These are phyloP conservation scores for Nephila pilipes DNA, from an alignment of 1,140 invertebrate genomes.

Conservation along the genomic window DNA sequence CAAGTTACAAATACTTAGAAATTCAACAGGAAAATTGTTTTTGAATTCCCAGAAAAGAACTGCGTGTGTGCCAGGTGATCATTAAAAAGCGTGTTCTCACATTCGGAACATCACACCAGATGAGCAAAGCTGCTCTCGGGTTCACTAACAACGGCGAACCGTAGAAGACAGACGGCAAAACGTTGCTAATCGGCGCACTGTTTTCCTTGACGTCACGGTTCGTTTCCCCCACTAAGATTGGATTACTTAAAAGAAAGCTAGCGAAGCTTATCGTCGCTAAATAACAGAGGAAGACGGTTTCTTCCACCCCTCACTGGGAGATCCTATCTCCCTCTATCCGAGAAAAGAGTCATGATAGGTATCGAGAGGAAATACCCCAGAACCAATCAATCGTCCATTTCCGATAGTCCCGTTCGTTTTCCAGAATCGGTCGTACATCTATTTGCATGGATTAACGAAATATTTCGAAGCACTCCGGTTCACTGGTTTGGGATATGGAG, in stretches of 20 bases:
- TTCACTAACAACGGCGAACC: slow-evolving; percentile 4
- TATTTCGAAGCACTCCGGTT: not conserved
- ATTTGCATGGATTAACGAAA: not conserved
- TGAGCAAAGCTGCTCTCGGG: not conserved
- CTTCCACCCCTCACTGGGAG: not conserved
- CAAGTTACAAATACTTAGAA: no score
- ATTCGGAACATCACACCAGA: no score
- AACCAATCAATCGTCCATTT: not conserved
- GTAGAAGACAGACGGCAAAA: not conserved
- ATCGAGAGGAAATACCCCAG: not conserved
- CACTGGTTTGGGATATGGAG: not conserved
- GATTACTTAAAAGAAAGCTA: not conserved
- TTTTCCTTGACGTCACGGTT: not conserved
- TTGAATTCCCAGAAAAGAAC: no score
- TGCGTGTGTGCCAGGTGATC: no score
- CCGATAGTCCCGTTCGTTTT: not conserved
- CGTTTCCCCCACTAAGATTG: not conserved
- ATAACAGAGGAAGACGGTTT: not conserved
- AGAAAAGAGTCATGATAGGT: not conserved
- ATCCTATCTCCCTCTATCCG: not conserved
- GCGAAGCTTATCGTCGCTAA: not conserved
- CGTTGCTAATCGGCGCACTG: not conserved
- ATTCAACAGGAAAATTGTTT: no score
- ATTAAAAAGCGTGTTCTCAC: no score
- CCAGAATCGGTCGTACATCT: not conserved